phyloP scores from a whole-genome alignment of 2,113 vertebrate species.

The Prionailurus bengalensis region DNA sequence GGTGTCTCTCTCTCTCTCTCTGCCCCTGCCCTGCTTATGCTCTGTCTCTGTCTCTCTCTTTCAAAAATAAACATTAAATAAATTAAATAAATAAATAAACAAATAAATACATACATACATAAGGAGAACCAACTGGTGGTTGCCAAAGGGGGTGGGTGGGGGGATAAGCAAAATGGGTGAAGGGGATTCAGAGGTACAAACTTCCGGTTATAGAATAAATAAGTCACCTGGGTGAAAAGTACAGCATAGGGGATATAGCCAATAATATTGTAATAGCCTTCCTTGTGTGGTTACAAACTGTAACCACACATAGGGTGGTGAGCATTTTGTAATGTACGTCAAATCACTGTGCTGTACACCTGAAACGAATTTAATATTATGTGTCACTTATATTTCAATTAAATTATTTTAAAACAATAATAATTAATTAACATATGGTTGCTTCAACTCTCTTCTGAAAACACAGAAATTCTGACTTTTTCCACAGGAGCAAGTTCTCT shows the following conservation, averaged over 20 bases:
- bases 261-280: not conserved
- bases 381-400: not conserved
- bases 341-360: not conserved
- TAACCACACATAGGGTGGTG: not conserved
- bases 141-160: not conserved
- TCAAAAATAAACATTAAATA: not conserved
- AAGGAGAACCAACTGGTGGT: not conserved
- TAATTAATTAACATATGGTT: not conserved
- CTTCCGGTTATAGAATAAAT: not conserved
- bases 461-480: not conserved
- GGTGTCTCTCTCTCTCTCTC: too few species aligned
- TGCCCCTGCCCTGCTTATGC: too few species aligned
- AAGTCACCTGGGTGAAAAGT: not conserved
- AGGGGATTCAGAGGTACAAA: not conserved
- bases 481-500: not conserved
- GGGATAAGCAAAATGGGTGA: not conserved
- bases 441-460: not conserved
- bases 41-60: too few species aligned
- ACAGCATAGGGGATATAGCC: not conserved
- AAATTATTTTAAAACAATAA: not conserved
- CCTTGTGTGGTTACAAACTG: not conserved
- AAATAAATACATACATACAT: not conserved
- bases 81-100: not conserved
- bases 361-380: not conserved
- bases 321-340: not conserved